Evolutionary conservation across 2,888 invertebrate genomes (phyloP), one percentile per base, ranked within the genome.

Genomic region (Globia sparganii): DNA sequence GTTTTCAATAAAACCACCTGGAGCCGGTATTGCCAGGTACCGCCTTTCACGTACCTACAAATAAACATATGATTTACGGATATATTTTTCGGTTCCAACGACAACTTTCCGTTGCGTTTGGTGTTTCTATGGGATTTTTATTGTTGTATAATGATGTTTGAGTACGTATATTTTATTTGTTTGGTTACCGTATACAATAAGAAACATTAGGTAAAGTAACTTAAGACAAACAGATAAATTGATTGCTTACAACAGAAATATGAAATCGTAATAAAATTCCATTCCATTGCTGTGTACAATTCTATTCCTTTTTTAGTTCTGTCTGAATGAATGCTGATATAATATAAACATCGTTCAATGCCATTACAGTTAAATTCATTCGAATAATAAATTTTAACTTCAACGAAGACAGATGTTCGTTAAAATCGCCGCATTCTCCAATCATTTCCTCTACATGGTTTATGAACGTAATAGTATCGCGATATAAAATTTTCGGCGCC

Each of bases 401-500:
- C n/a, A 72, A 62, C 37, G 66, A 85, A 81, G 81, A 77, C 80
- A 86, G 84, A 85, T 89, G 86, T 90, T 88, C 77, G 87, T 88
- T 88, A 83, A 85, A 89, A 89, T 85, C 83, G 83, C 86, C 86
- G 81, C 87, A 89, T 93, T 91, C 85, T 88, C 91, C 91, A 92
- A 93, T 93, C 90, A 93, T 93, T 93, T 89, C 89, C 90, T 86
- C 88, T 91, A 90, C 89, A 88, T 87, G 90, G 89, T 93, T 94
- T 94, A 93, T 93, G 94, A 93, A 93, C 90, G 92, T 92, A 88
- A 91, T 90, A 91, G 91, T 93, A 92, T 93, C 87, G 87, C 88
- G 91, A 89, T 92, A 94, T 95, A 95, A 96, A 94, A 93, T 92
- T 93, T 94, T 94, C 92, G 93, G 93, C 94, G 94, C 91, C 93